Base-by-base conservation (phyloP, 2,113 vertebrate species). In the Puffinus mauretanicus region DNA sequence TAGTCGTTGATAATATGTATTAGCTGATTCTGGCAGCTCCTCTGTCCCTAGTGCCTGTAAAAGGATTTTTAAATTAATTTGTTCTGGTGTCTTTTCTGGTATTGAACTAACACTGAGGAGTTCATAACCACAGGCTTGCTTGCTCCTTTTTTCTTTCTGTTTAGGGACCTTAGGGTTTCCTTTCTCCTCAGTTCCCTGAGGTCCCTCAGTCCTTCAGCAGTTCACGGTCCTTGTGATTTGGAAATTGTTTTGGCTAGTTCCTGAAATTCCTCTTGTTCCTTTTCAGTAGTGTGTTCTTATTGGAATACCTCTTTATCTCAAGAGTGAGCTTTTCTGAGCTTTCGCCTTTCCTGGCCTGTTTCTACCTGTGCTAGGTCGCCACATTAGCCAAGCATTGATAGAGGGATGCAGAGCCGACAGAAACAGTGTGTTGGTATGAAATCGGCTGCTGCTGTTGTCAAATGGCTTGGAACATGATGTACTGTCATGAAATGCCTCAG, bases 351-450 rank as follows among this genome's bases (percentile, higher is more conserved):
- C 47, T 13, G 54, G 16, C 21, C 36, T 18, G 8, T 54, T 75
- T 36, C 36, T 17, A 0, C 9, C 58, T 19, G 2, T 11, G 6
- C 25, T 22, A 32, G 24, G 24, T 44, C 6, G 0, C 49, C 11
- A 5, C 1, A 1, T 30, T 16, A 61, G 61, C 47, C 24, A 34
- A 27, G 51, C 3, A 0, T 3, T 49, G 61, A 11, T 1, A 7
- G 27, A 62, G 29, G 55, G 34, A 17, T 16, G 58, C 16, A 10
- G 51, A 82, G 30, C 77, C 34, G 9, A 36, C 69, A 49, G 34
- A 46, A 76, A 52, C 7, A 2, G 9, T 2, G 10, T 9, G 32
- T 25, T 34, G 5, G 42, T 4, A 22, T 27, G 18, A 46, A 27
- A 44, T 2, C 19, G 5, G 14, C 22, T 30, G 57, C 57, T 51